phyloP scores from a whole-genome alignment of 1,140 invertebrate species.

The Stenopsyche tienmushanensis region DNA sequence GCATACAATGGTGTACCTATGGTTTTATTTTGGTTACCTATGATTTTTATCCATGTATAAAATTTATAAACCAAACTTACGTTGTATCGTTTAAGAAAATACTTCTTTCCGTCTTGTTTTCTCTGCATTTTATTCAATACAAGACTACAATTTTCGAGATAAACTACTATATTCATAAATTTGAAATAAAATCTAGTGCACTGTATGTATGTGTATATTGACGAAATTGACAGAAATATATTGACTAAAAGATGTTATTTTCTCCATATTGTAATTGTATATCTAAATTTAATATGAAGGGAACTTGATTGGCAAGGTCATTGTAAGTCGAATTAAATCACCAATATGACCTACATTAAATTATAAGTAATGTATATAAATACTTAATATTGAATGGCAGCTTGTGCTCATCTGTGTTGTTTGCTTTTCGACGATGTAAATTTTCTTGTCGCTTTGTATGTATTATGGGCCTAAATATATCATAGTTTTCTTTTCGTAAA shows the following conservation, averaged over 20 bases:
- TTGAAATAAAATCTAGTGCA: no score
- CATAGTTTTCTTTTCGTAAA: not conserved
- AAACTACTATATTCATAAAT: no score
- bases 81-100: not conserved
- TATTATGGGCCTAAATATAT: constrained; percentile 24
- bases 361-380: constrained; percentile 40
- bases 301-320: constrained; percentile 36
- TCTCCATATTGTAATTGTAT: constrained; percentile 40
- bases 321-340: constrained; percentile 33
- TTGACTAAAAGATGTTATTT: constrained; percentile 35
- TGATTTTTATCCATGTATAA: not conserved
- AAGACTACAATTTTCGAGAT: no score
- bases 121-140: no score
- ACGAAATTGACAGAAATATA: constrained; percentile 28
- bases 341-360: constrained; percentile 38
- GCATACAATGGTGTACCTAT: constrained; percentile 25
- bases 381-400: constrained; percentile 36
- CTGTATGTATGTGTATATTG: constrained; percentile 31
- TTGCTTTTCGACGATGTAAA: constrained; percentile 18
- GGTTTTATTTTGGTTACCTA: not conserved
- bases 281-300: constrained; percentile 39
- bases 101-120: not conserved
- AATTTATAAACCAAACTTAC: not conserved
- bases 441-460: constrained; percentile 1
- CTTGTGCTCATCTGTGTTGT: constrained; percentile 32